phyloP scores from a whole-genome alignment of 2,113 vertebrate species.

The Xerus inauris region DNA sequence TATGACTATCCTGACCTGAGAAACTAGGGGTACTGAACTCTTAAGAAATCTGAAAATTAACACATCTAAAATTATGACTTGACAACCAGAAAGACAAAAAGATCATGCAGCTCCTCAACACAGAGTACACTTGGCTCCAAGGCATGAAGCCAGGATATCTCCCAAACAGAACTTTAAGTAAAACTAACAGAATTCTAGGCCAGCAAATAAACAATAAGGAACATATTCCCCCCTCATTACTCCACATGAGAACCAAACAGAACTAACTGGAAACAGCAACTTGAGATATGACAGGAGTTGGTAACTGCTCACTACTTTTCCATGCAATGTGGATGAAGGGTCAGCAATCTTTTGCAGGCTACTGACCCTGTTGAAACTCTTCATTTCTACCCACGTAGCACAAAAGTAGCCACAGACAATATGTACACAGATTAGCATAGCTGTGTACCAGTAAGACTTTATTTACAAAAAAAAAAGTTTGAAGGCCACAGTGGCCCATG shows the following conservation, averaged over 20 bases:
- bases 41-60: background rate
- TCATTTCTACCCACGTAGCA: background rate
- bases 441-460: background rate
- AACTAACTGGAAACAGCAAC: slow-evolving; percentile 7
- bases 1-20: slow-evolving; percentile 28
- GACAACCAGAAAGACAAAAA: background rate
- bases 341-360: background rate
- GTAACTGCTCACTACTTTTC: background rate
- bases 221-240: background rate
- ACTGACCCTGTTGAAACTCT: background rate
- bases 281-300: background rate
- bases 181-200: background rate
- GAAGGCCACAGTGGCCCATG: background rate
- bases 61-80: background rate
- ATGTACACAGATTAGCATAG: background rate
- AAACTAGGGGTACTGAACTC: background rate
- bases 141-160: background rate
- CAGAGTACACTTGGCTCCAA: background rate
- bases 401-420: background rate
- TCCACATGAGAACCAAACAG: background rate
- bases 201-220: background rate
- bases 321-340: background rate
- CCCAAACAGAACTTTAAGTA: background rate
- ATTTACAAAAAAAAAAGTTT: background rate
- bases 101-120: background rate